Percentiles rank a stretch among this genome's conserved stretches.
These are phyloP conservation scores for Limnephilus lunatus DNA, from an alignment of 2,888 invertebrate genomes.

Conservation along the genomic window DNA sequence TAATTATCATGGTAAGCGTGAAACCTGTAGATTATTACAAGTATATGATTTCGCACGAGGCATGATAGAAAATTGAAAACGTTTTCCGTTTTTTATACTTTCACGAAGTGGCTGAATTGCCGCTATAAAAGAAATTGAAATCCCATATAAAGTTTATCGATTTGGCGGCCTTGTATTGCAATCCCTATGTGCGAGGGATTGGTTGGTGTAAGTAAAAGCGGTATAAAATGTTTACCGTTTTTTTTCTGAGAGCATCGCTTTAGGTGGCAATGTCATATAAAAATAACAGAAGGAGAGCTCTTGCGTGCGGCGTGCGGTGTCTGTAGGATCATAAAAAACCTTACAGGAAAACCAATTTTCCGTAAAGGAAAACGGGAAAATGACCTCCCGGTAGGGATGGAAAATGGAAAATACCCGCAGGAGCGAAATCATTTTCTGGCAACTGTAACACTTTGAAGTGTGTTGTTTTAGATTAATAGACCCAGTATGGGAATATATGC, in stretches of 20 bases:
- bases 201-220: slow-evolving; percentile 58
- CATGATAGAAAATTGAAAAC: not conserved
- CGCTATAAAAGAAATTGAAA: not conserved
- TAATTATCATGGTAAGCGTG: not conserved
- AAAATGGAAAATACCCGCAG: slow-evolving; percentile 21
- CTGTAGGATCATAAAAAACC: slow-evolving; percentile 38
- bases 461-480: slow-evolving; percentile 2
- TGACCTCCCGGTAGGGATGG: slow-evolving; percentile 1
- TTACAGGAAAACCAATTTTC: slow-evolving; percentile 43
- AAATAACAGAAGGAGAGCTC: slow-evolving; percentile 14
- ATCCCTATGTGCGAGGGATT: slow-evolving; percentile 55
- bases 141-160: slow-evolving; percentile 11
- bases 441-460: not conserved
- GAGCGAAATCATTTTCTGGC: not conserved
- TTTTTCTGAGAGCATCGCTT: slow-evolving; percentile 39
- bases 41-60: not conserved
- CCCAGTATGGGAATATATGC: not conserved
- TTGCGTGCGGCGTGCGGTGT: slow-evolving; percentile 35
- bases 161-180: slow-evolving; percentile 16
- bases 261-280: slow-evolving; percentile 39
- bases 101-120: not conserved
- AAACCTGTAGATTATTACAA: not conserved
- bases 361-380: slow-evolving; percentile 38
- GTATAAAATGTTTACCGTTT: slow-evolving; percentile 47
- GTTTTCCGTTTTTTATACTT: not conserved